Conservation (phyloP, 2,888 invertebrate genomes). For the Crepidodera aurea region DNA sequence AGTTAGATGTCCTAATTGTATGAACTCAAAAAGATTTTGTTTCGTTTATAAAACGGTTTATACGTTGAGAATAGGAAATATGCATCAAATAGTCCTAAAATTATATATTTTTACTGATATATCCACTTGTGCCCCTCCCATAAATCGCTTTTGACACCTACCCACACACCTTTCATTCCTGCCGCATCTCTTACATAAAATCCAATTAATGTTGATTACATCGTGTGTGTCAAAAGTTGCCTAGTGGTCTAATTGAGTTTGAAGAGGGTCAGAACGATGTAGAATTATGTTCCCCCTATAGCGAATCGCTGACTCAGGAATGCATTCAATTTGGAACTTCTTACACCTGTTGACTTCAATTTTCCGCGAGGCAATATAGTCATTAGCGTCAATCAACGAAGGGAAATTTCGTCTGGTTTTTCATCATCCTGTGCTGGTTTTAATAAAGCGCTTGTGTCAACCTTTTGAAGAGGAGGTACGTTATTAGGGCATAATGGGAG, state of each 20-base stretch:
- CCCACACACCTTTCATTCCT: too few relatives aligned
- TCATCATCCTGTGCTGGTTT: background rate
- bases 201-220: slow-evolving; percentile 12
- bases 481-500: too few relatives aligned
- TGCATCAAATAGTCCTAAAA: too few relatives aligned
- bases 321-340: slow-evolving; percentile 7
- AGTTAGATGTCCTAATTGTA: too few relatives aligned
- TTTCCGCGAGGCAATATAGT: background rate
- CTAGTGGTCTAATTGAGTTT: slow-evolving; percentile 12
- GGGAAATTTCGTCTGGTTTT: background rate
- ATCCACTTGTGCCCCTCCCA: too few relatives aligned
- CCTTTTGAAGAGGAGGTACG: too few relatives aligned
- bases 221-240: slow-evolving; percentile 8
- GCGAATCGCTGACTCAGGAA: slow-evolving; percentile 11
- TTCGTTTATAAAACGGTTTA: too few relatives aligned
- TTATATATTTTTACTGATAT: too few relatives aligned
- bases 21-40: too few relatives aligned
- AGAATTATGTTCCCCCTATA: background rate
- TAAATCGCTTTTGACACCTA: too few relatives aligned
- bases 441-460: background rate
- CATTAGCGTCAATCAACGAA: slow-evolving; percentile 14
- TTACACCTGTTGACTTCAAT: slow-evolving; percentile 6
- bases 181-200: slow-evolving; percentile 3
- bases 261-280: slow-evolving; percentile 4
- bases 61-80: too few relatives aligned